A percentile compares a stretch with the other conserved stretches of the same genome.
These are phyloP conservation scores for Murina feae DNA, from an alignment of 2,113 vertebrate genomes.

Conservation along the genomic window DNA sequence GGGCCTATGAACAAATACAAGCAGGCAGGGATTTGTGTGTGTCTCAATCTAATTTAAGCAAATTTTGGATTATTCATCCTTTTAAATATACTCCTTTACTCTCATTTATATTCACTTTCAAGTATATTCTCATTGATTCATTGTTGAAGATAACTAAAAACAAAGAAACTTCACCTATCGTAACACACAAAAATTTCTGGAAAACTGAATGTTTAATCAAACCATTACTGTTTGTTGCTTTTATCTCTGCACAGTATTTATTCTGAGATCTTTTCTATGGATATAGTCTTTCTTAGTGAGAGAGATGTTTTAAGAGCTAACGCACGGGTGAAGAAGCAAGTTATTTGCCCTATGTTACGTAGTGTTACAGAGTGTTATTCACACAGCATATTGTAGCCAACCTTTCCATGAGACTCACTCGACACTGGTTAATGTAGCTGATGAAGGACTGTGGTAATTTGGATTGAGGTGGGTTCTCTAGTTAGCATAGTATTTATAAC, in stretches of 20 bases:
- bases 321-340: not conserved
- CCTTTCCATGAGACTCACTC: not conserved
- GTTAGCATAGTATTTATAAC: not conserved
- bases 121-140: not conserved
- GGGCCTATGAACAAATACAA: not conserved
- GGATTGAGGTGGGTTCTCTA: not conserved
- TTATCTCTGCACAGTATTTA: not conserved
- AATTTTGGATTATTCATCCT: not conserved
- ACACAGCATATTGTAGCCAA: not conserved
- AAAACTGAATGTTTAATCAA: not conserved
- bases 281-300: not conserved
- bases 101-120: not conserved
- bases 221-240: not conserved
- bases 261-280: not conserved
- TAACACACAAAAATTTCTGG: not conserved
- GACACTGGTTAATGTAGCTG: not conserved
- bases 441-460: not conserved
- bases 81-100: not conserved
- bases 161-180: not conserved
- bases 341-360: not conserved
- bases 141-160: not conserved
- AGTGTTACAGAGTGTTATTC: not conserved
- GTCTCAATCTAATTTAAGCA: not conserved
- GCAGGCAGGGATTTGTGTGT: not conserved
- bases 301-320: not conserved